Evolutionary conservation across 1,140 invertebrate species (phyloP), one percentile per base, ranked within the genome.

Genomic region (Drosophila tani): DNA sequence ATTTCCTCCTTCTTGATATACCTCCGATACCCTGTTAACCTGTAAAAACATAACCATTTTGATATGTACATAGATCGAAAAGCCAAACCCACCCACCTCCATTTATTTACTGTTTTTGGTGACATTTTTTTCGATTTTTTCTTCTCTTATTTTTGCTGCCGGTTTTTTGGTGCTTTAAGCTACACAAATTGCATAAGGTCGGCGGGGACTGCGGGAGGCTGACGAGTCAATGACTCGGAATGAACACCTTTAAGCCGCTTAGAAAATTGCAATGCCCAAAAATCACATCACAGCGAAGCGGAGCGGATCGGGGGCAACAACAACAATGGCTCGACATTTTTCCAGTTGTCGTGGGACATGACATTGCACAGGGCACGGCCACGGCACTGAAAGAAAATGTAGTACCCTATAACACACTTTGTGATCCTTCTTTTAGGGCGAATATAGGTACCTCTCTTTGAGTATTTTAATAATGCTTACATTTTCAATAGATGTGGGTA

Each of bases 231-330:
- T 81, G 84, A 90, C 85, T 84, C 67, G 81, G 70, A 85, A 82
- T 85, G 79, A 85, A 91, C 85, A 90, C 70, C 85, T 90, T 90
- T 90, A 90, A 91, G 86, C 85, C 85, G 82, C 86, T 90, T 90
- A 80, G 68, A 90, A 90, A 90, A 90, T 90, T 84, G 79, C 85
- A 85, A 85, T 82, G 78, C 62, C 60, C 81, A 85, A 90, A 90
- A 85, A 79, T 76, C 59, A 79, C 58, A 76, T 58, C 67, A 67
- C 53, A 57, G 35, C 21, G 59, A 53, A 69, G 63, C 56, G 56
- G 62, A 77, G 49, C 49, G 43, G 47, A 47, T 63, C 43, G 46
- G 17, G 9, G 17, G 9, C 58, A 49, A 53, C 40, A 67, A 66
- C 79, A 79, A 71, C 57, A 87, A 73, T 66, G 67, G 66, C 38